Percentiles rank a stretch among this genome's conserved stretches.
These are phyloP conservation scores for Eumaeus atala DNA, from an alignment of 1,140 invertebrate genomes.

Conservation along the genomic window DNA sequence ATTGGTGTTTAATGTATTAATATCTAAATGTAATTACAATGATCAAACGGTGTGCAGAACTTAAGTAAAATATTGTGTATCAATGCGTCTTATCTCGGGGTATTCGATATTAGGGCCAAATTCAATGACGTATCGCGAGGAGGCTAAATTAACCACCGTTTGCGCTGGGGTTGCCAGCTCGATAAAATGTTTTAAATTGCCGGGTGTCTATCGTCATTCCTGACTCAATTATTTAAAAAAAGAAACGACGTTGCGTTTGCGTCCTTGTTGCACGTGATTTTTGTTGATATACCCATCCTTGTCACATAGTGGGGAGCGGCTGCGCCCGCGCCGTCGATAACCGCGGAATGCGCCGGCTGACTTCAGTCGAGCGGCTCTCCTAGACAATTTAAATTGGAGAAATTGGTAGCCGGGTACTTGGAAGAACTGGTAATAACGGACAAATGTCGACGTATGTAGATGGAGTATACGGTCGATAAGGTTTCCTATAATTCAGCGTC, in stretches of 20 bases:
- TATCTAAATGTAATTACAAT: slow-evolving; percentile 13
- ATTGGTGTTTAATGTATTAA: slow-evolving; percentile 18
- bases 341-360: slow-evolving; percentile 66
- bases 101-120: slow-evolving; percentile 25
- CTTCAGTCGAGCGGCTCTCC: slow-evolving; percentile 68
- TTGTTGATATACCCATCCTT: slow-evolving; percentile 40
- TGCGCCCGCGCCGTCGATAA: slow-evolving; percentile 63
- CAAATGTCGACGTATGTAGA: slow-evolving; percentile 46
- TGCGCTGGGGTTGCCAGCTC: slow-evolving; percentile 58
- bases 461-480: slow-evolving; percentile 31
- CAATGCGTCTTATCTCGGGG: not conserved
- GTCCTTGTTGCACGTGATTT: slow-evolving; percentile 54
- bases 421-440: slow-evolving; percentile 58
- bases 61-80: not conserved
- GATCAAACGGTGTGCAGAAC: slow-evolving; percentile 16
- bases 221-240: slow-evolving; percentile 71
- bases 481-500: slow-evolving; percentile 27
- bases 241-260: slow-evolving; percentile 47
- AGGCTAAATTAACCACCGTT: slow-evolving; percentile 57
- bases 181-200: slow-evolving; percentile 67
- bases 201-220: slow-evolving; percentile 68
- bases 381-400: slow-evolving; percentile 74
- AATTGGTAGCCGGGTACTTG: slow-evolving; percentile 61
- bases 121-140: too few species aligned
- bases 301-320: slow-evolving; percentile 35